phyloP scores from a whole-genome alignment of 2,113 vertebrate genomes.

The Ornithorhynchus anatinus region DNA sequence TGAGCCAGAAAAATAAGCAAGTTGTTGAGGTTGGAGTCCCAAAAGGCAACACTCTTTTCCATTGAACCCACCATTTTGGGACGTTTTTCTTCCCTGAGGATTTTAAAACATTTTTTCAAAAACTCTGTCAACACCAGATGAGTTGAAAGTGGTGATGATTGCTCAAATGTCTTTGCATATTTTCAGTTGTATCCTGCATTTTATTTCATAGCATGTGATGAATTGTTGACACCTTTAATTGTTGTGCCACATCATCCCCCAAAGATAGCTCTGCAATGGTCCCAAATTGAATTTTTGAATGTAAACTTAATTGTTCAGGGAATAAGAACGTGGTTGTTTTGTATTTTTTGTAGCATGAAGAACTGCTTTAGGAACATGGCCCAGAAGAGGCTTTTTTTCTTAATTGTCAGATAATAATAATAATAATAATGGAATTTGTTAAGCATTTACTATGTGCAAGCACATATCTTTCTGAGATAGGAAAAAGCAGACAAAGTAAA shows the following conservation, averaged over 20 bases:
- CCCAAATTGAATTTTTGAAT: not conserved
- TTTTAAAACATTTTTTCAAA: too few species aligned
- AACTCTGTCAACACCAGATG: not conserved
- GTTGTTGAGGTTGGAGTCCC: too few species aligned
- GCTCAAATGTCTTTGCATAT: not conserved
- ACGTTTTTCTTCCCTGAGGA: too few species aligned
- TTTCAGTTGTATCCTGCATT: not conserved
- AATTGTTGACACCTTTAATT: not conserved
- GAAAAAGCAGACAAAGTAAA: not conserved
- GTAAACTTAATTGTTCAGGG: not conserved
- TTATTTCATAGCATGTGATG: not conserved
- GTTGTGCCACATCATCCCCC: not conserved
- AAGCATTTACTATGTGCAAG: too few species aligned
- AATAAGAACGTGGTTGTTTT: constrained; percentile 2
- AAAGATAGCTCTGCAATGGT: not conserved
- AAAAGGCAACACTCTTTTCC: too few species aligned
- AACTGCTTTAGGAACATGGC: not conserved
- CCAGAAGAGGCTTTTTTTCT: not conserved
- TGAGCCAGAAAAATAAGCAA: too few species aligned
- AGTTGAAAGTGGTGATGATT: not conserved
- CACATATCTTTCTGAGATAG: not conserved
- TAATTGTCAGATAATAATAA: too few species aligned
- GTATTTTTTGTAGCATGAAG: too few species aligned
- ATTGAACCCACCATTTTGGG: too few species aligned
- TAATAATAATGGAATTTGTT: too few species aligned